Conservation (phyloP, 1,140 invertebrate species). For the Drosophila ironensis region DNA sequence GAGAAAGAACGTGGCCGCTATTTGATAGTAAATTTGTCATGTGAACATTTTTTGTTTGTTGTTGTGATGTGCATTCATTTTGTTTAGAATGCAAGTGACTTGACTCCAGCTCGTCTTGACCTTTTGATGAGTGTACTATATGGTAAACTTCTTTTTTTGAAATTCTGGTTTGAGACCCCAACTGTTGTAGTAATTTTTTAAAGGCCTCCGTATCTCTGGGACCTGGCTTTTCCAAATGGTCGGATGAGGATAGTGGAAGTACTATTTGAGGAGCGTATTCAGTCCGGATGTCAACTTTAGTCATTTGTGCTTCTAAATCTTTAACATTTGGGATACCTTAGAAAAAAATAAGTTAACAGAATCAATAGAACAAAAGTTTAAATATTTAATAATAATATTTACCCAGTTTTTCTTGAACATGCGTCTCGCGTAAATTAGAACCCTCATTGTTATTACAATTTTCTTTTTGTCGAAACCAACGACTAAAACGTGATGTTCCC, state of each 20-base stretch:
- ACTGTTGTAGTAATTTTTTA: slow-evolving; percentile 58
- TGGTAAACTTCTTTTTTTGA: slow-evolving; percentile 6
- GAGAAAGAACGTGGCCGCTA: slow-evolving; percentile 12
- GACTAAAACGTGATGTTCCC: slow-evolving; percentile 61
- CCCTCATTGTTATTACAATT: slow-evolving; percentile 23
- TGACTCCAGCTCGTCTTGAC: background rate
- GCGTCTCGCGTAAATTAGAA: background rate
- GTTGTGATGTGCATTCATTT: background rate
- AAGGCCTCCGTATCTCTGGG: slow-evolving; percentile 58
- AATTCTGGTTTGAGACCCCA: slow-evolving; percentile 38
- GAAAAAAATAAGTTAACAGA: background rate
- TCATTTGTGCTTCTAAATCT: slow-evolving; percentile 68
- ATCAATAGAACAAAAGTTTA: background rate
- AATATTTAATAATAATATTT: background rate
- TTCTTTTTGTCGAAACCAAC: slow-evolving; percentile 64
- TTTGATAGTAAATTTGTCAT: slow-evolving; percentile 17
- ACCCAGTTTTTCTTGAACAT: slow-evolving; percentile 40
- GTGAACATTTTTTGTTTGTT: background rate
- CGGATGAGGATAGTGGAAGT: slow-evolving; percentile 1
- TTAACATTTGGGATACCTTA: slow-evolving; percentile 66
- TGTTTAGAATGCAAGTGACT: slow-evolving; percentile 1
- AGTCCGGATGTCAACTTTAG: slow-evolving; percentile 51
- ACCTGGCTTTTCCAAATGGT: slow-evolving; percentile 32
- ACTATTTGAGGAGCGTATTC: slow-evolving; percentile 9
- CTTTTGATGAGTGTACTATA: slow-evolving; percentile 4